Base-by-base conservation (phyloP, 2,888 invertebrate species). In the Morpho achilles region DNA sequence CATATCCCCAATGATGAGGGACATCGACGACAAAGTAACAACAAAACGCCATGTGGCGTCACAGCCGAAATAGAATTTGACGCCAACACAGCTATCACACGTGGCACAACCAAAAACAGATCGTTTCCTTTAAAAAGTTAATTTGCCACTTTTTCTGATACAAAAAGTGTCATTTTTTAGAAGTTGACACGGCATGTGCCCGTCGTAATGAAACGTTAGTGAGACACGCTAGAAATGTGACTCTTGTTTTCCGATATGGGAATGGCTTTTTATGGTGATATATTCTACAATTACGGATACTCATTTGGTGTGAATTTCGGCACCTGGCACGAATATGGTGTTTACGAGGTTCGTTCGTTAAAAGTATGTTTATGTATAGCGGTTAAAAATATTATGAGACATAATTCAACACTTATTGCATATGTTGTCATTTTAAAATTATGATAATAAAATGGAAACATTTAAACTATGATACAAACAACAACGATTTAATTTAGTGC, bases 51-150 rank as follows among this genome's bases (percentile, higher is more conserved):
- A 88, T 87, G 84, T 89, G 89, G 84, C 74, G 67, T 72, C 68
- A 63, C 62, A 68, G 75, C 78, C 68, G 70, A 84, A 88, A 88
- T 87, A 85, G 84, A 85, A 77, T 67, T 72, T 75, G 77, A 77
- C 77, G 74, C 76, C 76, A 75, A 75, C 76, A 43, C 65, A 72
- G 69, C 73, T 78, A 80, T 85, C 87, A 87, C 89, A 90, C 88
- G 87, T 89, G 89, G 87, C 83, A 77, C 73, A 69, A 75, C 79
- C 77, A 79, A 84, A 87, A 88, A 89, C 88, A 84, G 86, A 89
- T 88, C 81, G 87, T 86, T 89, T 89, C 89, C 89, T 89, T 84
- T 88, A 88, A 89, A 88, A 84, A 89, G 87, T 87, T 88, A 88
- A 90, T 89, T 87, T 87, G 83, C 76, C 82, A 73, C 78, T 89